phyloP scores from a whole-genome alignment of 1,140 invertebrate species.

The Diploscapter pachys region DNA sequence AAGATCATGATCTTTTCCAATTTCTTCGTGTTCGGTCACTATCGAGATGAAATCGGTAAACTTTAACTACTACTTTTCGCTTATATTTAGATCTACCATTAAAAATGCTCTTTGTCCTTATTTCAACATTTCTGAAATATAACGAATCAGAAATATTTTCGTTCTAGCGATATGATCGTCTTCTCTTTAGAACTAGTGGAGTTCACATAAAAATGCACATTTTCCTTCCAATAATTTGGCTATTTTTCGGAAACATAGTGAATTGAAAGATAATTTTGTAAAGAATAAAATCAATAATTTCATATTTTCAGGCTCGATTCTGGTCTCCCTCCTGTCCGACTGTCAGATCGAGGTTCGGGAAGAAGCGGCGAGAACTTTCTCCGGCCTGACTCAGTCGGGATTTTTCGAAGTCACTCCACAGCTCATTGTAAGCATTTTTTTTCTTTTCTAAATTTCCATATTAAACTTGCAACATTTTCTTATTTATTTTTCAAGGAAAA shows the following conservation, averaged over 20 bases:
- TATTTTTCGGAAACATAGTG: too few relatives aligned
- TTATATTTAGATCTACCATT: too few relatives aligned
- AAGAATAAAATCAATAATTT: too few relatives aligned
- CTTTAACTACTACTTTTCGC: neutral
- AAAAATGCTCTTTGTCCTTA: too few relatives aligned
- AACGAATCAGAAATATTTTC: too few relatives aligned
- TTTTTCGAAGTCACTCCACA: slow-evolving; percentile 66
- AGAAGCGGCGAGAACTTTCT: slow-evolving; percentile 75
- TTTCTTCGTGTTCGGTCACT: slow-evolving; percentile 70
- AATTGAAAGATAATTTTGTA: too few relatives aligned
- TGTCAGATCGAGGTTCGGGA: slow-evolving; percentile 66
- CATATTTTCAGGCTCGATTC: slow-evolving; percentile 36
- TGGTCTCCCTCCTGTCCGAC: slow-evolving; percentile 48
- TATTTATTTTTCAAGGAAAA: neutral
- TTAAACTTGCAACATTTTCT: neutral
- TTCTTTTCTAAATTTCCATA: too few relatives aligned
- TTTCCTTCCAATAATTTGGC: too few relatives aligned
- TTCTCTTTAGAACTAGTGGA: too few relatives aligned
- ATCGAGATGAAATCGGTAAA: slow-evolving; percentile 61
- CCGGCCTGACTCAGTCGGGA: slow-evolving; percentile 80
- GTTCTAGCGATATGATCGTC: too few relatives aligned
- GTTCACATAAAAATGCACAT: too few relatives aligned
- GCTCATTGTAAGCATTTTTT: slow-evolving; percentile 36
- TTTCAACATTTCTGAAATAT: too few relatives aligned
- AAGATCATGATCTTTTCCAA: slow-evolving; percentile 80